Conservation (phyloP, 2,888 invertebrate genomes). For the Pachydiplax longipennis region DNA sequence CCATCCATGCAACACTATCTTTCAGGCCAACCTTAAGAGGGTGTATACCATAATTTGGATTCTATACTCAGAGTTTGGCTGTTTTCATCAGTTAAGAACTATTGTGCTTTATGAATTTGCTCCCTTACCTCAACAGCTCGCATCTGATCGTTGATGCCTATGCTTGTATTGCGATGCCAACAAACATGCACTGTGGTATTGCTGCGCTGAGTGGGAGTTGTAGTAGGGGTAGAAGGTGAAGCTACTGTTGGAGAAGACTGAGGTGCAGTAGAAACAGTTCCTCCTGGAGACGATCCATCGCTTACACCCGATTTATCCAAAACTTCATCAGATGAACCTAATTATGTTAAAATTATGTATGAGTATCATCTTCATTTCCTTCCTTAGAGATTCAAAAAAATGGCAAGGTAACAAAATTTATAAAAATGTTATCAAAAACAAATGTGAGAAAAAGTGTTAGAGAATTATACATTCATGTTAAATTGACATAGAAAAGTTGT, state of each 20-base stretch:
- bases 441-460: too few species aligned
- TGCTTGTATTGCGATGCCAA: constrained; percentile 92
- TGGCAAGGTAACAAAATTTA: neutral
- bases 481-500: too few species aligned
- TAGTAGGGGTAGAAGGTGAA: constrained; percentile 23
- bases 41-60: too few species aligned
- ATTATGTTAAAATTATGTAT: neutral
- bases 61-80: too few species aligned
- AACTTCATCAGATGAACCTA: constrained; percentile 78
- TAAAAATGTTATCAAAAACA: neutral
- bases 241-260: neutral
- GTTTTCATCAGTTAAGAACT: neutral
- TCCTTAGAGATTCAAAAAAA: neutral
- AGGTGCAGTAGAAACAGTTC: neutral
- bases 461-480: too few species aligned
- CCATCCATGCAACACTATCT: too few species aligned
- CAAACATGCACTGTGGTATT: constrained; percentile 93
- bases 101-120: neutral
- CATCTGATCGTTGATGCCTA: constrained; percentile 78
- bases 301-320: constrained; percentile 66
- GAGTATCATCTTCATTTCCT: neutral
- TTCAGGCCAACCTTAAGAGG: too few species aligned
- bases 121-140: constrained; percentile 72
- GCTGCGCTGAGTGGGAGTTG: constrained; percentile 69
- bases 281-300: constrained; percentile 42